A percentile compares a stretch with the other conserved stretches of the same genome.
These are phyloP conservation scores for Leptopilina clavipes DNA, from an alignment of 1,140 invertebrate genomes.

Conservation along the genomic window DNA sequence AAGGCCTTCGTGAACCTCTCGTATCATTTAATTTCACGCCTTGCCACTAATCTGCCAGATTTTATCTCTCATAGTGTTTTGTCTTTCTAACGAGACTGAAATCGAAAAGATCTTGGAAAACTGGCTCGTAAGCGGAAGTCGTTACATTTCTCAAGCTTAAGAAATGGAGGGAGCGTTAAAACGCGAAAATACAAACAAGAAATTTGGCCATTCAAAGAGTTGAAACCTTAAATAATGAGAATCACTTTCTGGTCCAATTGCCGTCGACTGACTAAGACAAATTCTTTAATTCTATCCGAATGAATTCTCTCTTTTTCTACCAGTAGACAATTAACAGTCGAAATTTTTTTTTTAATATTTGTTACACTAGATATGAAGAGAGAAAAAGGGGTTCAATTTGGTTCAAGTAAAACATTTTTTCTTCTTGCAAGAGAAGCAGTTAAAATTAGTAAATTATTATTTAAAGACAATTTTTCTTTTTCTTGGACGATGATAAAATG, in stretches of 20 bases:
- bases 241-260: too few relatives aligned
- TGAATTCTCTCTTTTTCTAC: too few relatives aligned
- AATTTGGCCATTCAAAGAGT: neutral
- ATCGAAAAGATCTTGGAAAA: conserved; percentile 51
- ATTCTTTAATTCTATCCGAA: neutral
- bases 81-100: conserved; percentile 58
- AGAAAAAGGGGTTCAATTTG: too few relatives aligned
- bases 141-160: neutral
- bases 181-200: neutral
- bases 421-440: too few relatives aligned
- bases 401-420: too few relatives aligned
- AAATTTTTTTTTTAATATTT: too few relatives aligned
- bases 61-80: conserved; percentile 61
- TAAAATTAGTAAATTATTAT: too few relatives aligned
- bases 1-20: conserved; percentile 41
- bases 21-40: conserved; percentile 53
- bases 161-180: neutral
- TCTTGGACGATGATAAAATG: too few relatives aligned
- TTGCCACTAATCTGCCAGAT: conserved; percentile 50
- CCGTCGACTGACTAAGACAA: too few relatives aligned
- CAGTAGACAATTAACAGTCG: too few relatives aligned
- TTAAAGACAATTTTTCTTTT: too few relatives aligned
- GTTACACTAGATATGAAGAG: too few relatives aligned
- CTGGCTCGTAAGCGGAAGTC: conserved; percentile 27
- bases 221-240: neutral